These are phyloP conservation scores for Caenorhabditis sp. DNA, from an alignment of 2,888 invertebrate genomes.

Conservation along the genomic window DNA sequence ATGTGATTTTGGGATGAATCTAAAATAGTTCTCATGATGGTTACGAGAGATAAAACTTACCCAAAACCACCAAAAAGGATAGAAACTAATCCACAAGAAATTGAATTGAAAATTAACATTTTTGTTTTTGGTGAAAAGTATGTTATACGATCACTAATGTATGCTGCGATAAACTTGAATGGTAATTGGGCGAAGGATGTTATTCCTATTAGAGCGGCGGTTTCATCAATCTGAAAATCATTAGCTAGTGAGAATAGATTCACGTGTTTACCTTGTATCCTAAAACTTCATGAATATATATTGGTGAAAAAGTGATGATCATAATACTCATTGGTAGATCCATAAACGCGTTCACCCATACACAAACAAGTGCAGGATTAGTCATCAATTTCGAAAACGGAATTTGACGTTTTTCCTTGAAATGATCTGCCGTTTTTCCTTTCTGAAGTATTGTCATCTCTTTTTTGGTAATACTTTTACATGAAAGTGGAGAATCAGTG, in stretches of 20 bases:
- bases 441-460: conserved; percentile 23
- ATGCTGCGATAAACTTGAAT: conserved; percentile 32
- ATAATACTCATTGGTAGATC: conserved; percentile 34
- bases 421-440: conserved; percentile 29
- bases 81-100: conserved; percentile 27
- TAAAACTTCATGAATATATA: conserved; percentile 26
- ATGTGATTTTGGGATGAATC: conserved; percentile 15
- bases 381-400: conserved; percentile 12
- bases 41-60: too few relatives aligned
- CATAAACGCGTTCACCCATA: conserved; percentile 36
- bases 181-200: conserved; percentile 30
- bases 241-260: too few relatives aligned
- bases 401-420: conserved; percentile 4
- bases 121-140: conserved; percentile 11
- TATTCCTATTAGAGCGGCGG: conserved; percentile 23
- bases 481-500: conserved; percentile 22
- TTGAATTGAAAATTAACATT: conserved; percentile 36
- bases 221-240: conserved; percentile 15
- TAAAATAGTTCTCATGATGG: too few relatives aligned
- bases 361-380: conserved; percentile 19
- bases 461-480: conserved; percentile 10
- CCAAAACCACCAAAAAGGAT: conserved; percentile 26
- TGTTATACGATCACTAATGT: conserved; percentile 27
- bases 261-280: conserved; percentile 7
- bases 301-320: conserved; percentile 31